phyloP scores from a whole-genome alignment of 1,140 invertebrate species.

The Drosophila rufa region DNA sequence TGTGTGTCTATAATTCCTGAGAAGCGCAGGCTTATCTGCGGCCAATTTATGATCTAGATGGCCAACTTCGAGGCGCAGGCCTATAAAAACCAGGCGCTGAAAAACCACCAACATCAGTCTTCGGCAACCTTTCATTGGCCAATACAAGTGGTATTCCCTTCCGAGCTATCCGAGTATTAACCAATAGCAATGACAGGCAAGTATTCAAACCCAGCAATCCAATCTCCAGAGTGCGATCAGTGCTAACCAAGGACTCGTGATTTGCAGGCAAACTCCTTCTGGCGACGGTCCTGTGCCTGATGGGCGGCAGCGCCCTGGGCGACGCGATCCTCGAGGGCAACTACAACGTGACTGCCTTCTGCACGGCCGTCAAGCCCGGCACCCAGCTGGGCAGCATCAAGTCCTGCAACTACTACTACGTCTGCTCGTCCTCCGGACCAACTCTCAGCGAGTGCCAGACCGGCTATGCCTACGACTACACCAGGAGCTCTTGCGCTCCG shows the following conservation, averaged over 20 bases:
- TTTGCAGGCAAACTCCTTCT: conserved; percentile 50
- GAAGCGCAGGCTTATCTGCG: conserved; percentile 38
- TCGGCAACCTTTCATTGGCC: conserved; percentile 36
- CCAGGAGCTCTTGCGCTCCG: conserved; percentile 25
- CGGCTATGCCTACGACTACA: conserved; percentile 51
- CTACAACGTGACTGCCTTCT: conserved; percentile 66
- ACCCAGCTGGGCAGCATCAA: conserved; percentile 49
- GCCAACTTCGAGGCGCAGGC: conserved; percentile 15
- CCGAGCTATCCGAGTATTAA: conserved; percentile 6
- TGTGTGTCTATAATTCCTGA: conserved; percentile 25
- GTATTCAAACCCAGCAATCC: not conserved
- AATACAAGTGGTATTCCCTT: conserved; percentile 19
- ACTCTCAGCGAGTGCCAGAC: conserved; percentile 11
- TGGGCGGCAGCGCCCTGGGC: conserved; percentile 37
- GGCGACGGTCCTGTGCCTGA: conserved; percentile 48
- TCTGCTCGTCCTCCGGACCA: conserved; percentile 42
- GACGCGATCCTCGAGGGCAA: conserved; percentile 48
- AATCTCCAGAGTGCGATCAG: too few species aligned
- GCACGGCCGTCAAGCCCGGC: conserved; percentile 31
- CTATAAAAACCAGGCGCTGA: conserved; percentile 39
- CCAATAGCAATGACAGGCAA: conserved; percentile 51
- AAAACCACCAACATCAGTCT: conserved; percentile 41
- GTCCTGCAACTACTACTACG: conserved; percentile 59
- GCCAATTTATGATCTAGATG: conserved; percentile 38
- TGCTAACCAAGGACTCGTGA: not conserved